Evolutionary conservation across 2,113 vertebrate species (phyloP), one percentile per base, ranked within the genome.

Genomic region (Ptyas mucosa): DNA sequence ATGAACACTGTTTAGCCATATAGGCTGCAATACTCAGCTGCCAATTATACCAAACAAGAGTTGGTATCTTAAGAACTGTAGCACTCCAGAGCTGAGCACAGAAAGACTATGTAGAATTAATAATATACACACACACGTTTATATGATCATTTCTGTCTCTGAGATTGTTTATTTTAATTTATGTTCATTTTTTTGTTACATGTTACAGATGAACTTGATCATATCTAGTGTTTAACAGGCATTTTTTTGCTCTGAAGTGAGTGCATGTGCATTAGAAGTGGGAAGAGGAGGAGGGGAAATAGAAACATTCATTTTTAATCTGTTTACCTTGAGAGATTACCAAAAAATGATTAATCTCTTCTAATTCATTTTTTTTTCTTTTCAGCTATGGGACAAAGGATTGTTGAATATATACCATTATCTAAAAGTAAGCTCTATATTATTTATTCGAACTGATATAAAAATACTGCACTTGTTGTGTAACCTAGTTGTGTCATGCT

Each of bases 271-370:
- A 10, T 34, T n/a, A 75, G 89, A 53, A 52, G 34, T 49, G 15
- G 21, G 39, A 75, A 69, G 4, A 24, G 58, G 8, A 18, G 26
- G 26, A 15, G 3, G 5, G 21, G 51, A 26, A n/a, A 43, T 46
- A 85, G 39, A 85, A 97, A 97, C 97, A 97, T 96, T 98, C 97
- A 97, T 97, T 97, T 98, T 97, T 98, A 98, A 97, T 97, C 96
- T 97, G 97, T 98, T 98, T 98, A 97, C 97, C 97, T 98, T 98
- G 98, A 98, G 96, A 96, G 95, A 95, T 95, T 97, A 97, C 98
- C 98, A 98, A 95, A 94, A 95, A 96, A 95, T 98, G 97, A 98
- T 97, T 97, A 97, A 98, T 95, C 97, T 97, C 97, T 97, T 97
- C 96, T 96, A 95, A 95, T 93, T 96, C 97, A 96, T 93, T 94